A percentile compares a stretch with the other conserved stretches of the same genome.
phyloP scores from a whole-genome alignment of 2,888 invertebrate species.

The Zygogramma bicolorata region DNA sequence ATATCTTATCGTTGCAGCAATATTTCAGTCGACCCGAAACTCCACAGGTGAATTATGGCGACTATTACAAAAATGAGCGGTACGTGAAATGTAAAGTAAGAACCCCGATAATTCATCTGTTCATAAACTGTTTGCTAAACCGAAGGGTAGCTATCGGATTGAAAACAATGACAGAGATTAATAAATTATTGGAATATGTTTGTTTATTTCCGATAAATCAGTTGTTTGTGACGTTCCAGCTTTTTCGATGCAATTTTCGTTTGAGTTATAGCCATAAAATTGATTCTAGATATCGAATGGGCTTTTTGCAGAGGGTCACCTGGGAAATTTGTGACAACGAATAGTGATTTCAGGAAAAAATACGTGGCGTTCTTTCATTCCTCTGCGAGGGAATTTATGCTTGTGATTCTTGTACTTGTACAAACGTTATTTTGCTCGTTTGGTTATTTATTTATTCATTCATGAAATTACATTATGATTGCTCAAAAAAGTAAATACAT shows the following conservation, averaged over 20 bases:
- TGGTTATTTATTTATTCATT: too few species aligned
- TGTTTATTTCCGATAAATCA: slow-evolving; percentile 31
- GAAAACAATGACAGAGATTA: slow-evolving; percentile 28
- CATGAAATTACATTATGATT: too few species aligned
- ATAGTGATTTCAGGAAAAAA: not conserved
- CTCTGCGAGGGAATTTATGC: not conserved
- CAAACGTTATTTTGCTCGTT: too few species aligned
- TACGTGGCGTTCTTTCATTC: not conserved
- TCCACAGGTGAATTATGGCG: slow-evolving; percentile 51
- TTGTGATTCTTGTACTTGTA: too few species aligned
- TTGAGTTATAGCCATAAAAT: slow-evolving; percentile 24
- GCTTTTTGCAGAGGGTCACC: not conserved
- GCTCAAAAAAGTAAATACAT: too few species aligned
- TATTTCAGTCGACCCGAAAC: slow-evolving; percentile 48
- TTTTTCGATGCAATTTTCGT: slow-evolving; percentile 15
- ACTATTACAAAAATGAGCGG: slow-evolving; percentile 37
- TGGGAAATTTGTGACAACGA: slow-evolving; percentile 11
- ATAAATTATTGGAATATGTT: slow-evolving; percentile 40
- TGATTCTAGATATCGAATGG: slow-evolving; percentile 1
- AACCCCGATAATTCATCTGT: slow-evolving; percentile 23
- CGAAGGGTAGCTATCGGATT: slow-evolving; percentile 24
- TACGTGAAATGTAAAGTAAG: slow-evolving; percentile 28
- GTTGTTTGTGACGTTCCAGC: slow-evolving; percentile 22
- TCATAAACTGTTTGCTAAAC: slow-evolving; percentile 25
- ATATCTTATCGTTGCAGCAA: slow-evolving; percentile 43